phyloP scores from a whole-genome alignment of 92 coral and sea anemone genomes.

The Bergia sp. region DNA sequence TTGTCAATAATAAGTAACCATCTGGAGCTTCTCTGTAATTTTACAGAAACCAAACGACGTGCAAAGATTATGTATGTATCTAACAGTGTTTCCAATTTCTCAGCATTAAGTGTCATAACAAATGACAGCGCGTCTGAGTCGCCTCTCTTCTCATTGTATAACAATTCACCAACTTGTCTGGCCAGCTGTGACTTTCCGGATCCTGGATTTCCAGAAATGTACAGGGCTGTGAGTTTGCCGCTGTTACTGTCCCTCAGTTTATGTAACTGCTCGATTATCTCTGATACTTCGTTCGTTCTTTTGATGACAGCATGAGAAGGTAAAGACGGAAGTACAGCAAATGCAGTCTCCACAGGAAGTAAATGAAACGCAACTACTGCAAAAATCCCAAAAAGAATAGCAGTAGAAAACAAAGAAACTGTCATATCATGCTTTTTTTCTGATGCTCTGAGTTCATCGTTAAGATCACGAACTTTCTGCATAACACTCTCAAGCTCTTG shows the following conservation, averaged over 20 bases:
- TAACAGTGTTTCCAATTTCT: constrained; percentile 38
- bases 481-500: neutral
- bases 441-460: neutral
- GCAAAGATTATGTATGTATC: constrained; percentile 47
- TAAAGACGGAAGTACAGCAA: constrained; percentile 14
- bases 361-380: neutral
- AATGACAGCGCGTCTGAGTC: neutral
- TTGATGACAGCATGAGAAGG: constrained; percentile 5
- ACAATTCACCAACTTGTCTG: constrained; percentile 5
- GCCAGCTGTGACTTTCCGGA: constrained; percentile 49
- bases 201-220: constrained; percentile 56
- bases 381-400: neutral
- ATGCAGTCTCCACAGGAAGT: neutral
- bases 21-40: neutral
- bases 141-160: constrained; percentile 9
- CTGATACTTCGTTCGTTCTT: neutral
- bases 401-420: neutral
- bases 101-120: constrained; percentile 54
- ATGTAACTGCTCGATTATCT: neutral
- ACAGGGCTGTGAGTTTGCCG: constrained; percentile 40
- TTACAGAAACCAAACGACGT: constrained; percentile 26
- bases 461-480: constrained; percentile 9
- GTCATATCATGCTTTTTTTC: constrained; percentile 10
- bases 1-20: constrained; percentile 40
- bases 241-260: neutral